phyloP scores from a whole-genome alignment of 2,113 vertebrate genomes.

The Gasterosteus aculeatus region DNA sequence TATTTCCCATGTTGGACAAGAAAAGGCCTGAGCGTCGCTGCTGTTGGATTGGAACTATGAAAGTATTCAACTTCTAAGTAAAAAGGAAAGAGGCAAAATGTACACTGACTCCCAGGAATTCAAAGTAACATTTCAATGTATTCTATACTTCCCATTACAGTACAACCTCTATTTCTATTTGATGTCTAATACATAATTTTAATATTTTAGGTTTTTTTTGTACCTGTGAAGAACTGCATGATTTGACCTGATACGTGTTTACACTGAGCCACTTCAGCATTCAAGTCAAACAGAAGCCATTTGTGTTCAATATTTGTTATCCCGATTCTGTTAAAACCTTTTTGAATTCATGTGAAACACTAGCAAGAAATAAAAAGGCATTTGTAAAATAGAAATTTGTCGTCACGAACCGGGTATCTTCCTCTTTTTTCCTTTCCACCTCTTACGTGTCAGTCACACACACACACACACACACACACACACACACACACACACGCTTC shows the following conservation, averaged over 20 bases:
- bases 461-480: no score
- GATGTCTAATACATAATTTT: background rate
- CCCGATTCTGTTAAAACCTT: background rate
- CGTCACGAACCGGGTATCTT: no score
- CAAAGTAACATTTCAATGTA: background rate
- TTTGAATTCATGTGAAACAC: conserved; percentile 38
- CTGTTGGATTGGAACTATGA: background rate
- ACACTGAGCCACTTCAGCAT: conserved; percentile 27
- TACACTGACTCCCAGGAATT: background rate
- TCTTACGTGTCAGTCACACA: no score
- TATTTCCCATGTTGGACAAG: background rate
- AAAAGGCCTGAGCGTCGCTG: background rate
- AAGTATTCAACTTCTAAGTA: background rate
- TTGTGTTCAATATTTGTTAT: conserved; percentile 11
- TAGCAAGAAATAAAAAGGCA: conserved; percentile 55
- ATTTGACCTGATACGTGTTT: conserved; percentile 16
- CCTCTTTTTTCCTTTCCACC: no score
- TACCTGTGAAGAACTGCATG: conserved; percentile 9
- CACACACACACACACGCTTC: no score
- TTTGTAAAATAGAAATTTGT: conserved; percentile 22
- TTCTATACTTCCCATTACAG: background rate
- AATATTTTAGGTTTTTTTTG: background rate
- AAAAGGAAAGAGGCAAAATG: background rate
- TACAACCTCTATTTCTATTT: background rate
- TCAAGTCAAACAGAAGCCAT: background rate